These are phyloP conservation scores for Microcebus griseorufus DNA, from an alignment of 2,113 vertebrate genomes.

Conservation along the genomic window DNA sequence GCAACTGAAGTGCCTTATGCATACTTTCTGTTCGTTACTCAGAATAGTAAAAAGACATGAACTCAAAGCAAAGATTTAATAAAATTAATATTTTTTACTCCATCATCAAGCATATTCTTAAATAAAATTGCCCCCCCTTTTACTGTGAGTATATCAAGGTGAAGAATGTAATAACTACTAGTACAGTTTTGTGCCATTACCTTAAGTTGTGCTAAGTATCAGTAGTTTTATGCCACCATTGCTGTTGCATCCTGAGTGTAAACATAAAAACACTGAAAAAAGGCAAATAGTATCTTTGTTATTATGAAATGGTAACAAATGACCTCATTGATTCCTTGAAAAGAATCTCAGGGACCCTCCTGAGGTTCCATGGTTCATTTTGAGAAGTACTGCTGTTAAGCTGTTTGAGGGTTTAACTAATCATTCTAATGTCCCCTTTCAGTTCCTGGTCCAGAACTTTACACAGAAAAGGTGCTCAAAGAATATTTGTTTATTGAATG, in stretches of 20 bases:
- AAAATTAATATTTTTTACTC: neutral
- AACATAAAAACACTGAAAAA: neutral
- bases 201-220: neutral
- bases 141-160: neutral
- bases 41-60: neutral
- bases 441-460: neutral
- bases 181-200: neutral
- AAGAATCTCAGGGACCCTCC: neutral
- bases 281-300: neutral
- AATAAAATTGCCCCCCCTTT: neutral
- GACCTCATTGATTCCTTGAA: neutral
- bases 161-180: neutral
- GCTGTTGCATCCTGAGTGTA: neutral
- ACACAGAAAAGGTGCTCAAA: slow-evolving; percentile 6
- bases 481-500: neutral
- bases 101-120: neutral
- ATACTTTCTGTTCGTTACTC: neutral
- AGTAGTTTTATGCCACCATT: neutral
- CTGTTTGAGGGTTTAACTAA: neutral
- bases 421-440: neutral
- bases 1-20: neutral
- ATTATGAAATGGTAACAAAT: neutral
- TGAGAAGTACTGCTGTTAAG: neutral
- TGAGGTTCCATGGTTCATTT: neutral
- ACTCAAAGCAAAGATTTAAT: neutral